Conservation (phyloP, 2,113 vertebrate species). For the Cebidichthys violaceus region DNA sequence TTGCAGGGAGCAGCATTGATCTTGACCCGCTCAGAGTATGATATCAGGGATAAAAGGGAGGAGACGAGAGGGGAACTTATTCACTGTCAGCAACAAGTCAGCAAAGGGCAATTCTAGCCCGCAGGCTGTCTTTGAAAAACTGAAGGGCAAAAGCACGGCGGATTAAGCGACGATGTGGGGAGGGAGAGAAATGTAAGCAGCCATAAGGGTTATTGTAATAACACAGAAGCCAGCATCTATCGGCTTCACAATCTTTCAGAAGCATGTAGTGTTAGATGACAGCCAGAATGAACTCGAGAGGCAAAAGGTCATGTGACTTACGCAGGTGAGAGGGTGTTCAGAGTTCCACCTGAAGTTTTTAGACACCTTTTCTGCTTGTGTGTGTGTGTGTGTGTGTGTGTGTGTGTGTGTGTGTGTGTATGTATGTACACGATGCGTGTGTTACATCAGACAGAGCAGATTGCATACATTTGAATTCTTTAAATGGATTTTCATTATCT, state of each 20-base stretch:
- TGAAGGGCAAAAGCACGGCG: conserved; percentile 81
- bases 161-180: conserved; percentile 76
- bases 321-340: conserved; percentile 40
- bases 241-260: conserved; percentile 36
- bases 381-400: conserved; percentile 5
- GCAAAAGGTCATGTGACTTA: conserved; percentile 63
- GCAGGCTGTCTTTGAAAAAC: conserved; percentile 85
- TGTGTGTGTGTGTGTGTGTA: background rate
- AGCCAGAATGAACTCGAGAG: conserved; percentile 59
- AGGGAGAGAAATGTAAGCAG: conserved; percentile 62
- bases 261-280: conserved; percentile 46
- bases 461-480: conserved; percentile 60
- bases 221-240: conserved; percentile 56
- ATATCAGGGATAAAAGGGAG: conserved; percentile 84
- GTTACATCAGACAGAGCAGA: conserved; percentile 7
- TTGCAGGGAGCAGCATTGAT: conserved; percentile 84
- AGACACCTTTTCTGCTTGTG: conserved; percentile 24
- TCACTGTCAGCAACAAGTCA: conserved; percentile 83
- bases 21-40: conserved; percentile 82
- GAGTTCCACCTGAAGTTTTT: conserved; percentile 54
- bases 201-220: conserved; percentile 72
- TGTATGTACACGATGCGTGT: background rate
- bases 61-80: conserved; percentile 79
- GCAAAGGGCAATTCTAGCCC: conserved; percentile 84
- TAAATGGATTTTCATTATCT: conserved; percentile 61